Base-by-base conservation (phyloP, 2,113 vertebrate genomes). In the Loxodonta africana region DNA sequence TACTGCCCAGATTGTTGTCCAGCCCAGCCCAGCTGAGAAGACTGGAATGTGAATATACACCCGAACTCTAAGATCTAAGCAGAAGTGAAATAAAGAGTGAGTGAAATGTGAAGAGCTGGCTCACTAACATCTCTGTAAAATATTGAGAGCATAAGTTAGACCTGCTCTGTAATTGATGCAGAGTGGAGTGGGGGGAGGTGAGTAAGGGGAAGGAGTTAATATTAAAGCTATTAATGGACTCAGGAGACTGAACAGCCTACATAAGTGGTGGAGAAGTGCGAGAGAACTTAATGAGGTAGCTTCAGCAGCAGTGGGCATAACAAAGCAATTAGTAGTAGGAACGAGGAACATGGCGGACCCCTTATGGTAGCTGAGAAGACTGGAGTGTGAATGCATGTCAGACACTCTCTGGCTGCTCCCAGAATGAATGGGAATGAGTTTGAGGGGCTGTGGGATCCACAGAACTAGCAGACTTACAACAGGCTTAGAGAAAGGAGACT, bases 21-120 rank as follows among this genome's bases (percentile, higher is more conserved):
- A 83, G 23, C 26, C 46, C 15, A 60, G 57, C 53, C 8, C 4
- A 74, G 21, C 17, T 37, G n/a, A 74, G 4, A 37, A 37, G n/a
- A 37, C n/a, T 37, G 37, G 37, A 71, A n/a, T n/a, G 12, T n/a
- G 30, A 33, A n/a, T 33, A 20, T 9, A 74, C 12, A 4, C 53
- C 74, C 82, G 67, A 51, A 69, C 73, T 84, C 53, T 48, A 83
- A 46, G 83, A 95, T 80, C 53, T 48, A 78, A 37, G 82, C 93
- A 67, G 51, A 78, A 67, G 12, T n/a, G 44, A 87, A 83, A 30
- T 46, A 60, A 88, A 80, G 37, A 73, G 25, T n/a, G n/a, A 69
- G 18, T 67, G 1, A 90, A 51, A 69, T 15, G 8, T 33, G 48
- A 86, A 60, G 37, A 90, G 26, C 65, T 73, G 8, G 14, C 30